These are phyloP conservation scores for Cottus gobio DNA, from an alignment of 2,113 vertebrate species.

Conservation along the genomic window DNA sequence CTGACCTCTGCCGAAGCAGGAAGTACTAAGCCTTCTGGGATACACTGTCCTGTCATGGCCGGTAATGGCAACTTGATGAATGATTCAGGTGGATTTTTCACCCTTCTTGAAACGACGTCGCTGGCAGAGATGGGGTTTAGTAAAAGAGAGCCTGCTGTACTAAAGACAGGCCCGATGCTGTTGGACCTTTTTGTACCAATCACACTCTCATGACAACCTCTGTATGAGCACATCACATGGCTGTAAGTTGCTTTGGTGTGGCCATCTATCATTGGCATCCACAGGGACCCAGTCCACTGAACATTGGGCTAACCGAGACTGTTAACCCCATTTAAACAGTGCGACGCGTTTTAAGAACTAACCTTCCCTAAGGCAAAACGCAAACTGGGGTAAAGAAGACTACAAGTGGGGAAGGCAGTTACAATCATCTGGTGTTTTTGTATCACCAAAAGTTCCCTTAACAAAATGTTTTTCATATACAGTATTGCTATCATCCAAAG, in stretches of 20 bases:
- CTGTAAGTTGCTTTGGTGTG: conserved; percentile 38
- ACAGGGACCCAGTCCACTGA: conserved; percentile 58
- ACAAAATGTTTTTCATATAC: too few species aligned
- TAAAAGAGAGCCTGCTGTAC: not conserved
- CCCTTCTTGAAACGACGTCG: conserved; percentile 17
- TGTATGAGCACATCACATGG: conserved; percentile 23
- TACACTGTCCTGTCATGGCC: conserved; percentile 39
- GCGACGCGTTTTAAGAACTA: conserved; percentile 64
- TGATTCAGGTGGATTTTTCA: conserved; percentile 31
- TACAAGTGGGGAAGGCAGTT: conserved; percentile 25
- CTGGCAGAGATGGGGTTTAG: conserved; percentile 19
- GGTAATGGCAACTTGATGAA: conserved; percentile 47
- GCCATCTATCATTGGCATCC: conserved; percentile 64
- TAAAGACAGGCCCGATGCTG: conserved; percentile 17
- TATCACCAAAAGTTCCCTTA: not conserved
- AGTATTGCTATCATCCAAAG: not conserved
- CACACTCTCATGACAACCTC: conserved; percentile 15
- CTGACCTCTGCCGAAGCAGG: conserved; percentile 59
- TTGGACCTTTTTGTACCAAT: conserved; percentile 27
- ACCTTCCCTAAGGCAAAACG: conserved; percentile 71
- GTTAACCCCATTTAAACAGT: conserved; percentile 77
- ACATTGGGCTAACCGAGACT: conserved; percentile 66
- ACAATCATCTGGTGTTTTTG: not conserved
- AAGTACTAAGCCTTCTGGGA: conserved; percentile 59
- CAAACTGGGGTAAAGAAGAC: conserved; percentile 70